phyloP scores from a whole-genome alignment of 1,140 invertebrate genomes.

The Lepeophtheirus salmonis region DNA sequence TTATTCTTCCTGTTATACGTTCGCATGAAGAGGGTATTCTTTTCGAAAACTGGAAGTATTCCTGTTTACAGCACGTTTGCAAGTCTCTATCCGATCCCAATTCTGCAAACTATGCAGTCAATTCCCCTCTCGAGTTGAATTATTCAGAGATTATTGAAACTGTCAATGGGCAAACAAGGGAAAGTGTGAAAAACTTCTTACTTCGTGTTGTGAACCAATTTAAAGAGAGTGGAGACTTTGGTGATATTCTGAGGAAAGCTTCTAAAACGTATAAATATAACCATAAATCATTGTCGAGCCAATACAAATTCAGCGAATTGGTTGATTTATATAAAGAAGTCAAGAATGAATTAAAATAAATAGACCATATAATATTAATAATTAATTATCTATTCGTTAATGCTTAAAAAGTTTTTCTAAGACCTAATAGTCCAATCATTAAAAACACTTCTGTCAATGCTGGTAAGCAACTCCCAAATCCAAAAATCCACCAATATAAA shows the following conservation, averaged over 20 bases:
- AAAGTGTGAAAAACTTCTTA: not conserved
- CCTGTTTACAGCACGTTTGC: not conserved
- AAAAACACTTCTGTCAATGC: not conserved
- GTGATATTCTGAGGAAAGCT: not conserved
- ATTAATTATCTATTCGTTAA: not conserved
- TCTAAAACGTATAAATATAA: not conserved
- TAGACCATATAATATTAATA: too few species aligned
- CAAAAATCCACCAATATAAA: conserved; percentile 1
- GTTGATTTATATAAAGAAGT: not conserved
- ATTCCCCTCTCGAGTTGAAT: not conserved
- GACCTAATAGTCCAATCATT: not conserved
- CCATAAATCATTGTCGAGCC: not conserved
- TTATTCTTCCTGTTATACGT: not conserved
- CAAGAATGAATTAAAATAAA: not conserved
- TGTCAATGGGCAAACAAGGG: not conserved
- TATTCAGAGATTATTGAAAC: not conserved
- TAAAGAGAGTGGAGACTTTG: not conserved
- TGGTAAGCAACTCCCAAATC: not conserved
- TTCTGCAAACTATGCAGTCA: not conserved
- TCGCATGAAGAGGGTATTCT: not conserved
- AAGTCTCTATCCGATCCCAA: not conserved
- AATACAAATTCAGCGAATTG: not conserved
- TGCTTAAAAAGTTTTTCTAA: not conserved
- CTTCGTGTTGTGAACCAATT: not conserved
- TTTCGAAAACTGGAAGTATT: not conserved